These are phyloP conservation scores for Hoplostethus mediterraneus DNA, from an alignment of 2,797 vertebrate species.

Conservation along the genomic window DNA sequence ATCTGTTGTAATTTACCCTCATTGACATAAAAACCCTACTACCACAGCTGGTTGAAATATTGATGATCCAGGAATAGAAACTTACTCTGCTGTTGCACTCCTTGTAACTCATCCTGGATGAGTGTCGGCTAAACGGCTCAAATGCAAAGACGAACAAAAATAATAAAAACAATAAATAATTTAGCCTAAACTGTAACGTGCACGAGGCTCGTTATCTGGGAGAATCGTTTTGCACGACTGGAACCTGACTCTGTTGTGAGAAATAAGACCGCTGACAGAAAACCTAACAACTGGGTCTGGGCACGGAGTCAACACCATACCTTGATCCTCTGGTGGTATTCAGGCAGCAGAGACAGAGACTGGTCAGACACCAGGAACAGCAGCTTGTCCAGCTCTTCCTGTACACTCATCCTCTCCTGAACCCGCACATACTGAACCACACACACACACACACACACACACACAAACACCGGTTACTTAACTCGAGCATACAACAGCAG, in stretches of 20 bases:
- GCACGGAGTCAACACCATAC: constrained; percentile 60
- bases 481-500: constrained; percentile 8
- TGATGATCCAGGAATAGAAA: too few relatives aligned
- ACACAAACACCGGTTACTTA: constrained; percentile 50
- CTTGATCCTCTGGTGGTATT: constrained; percentile 92
- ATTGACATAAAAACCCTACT: not conserved
- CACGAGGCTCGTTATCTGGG: too few relatives aligned
- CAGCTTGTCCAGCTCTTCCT: constrained; percentile 89
- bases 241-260: not conserved
- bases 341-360: constrained; percentile 89
- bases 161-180: too few relatives aligned
- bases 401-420: constrained; percentile 84
- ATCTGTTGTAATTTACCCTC: too few relatives aligned
- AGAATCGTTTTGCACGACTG: not conserved
- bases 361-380: constrained; percentile 90
- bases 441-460: constrained; percentile 28
- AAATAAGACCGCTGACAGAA: not conserved
- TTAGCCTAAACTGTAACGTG: too few relatives aligned
- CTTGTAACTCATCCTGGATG: too few relatives aligned
- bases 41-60: not conserved
- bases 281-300: not conserved
- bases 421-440: constrained; percentile 85
- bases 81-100: too few relatives aligned
- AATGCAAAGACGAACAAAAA: too few relatives aligned
- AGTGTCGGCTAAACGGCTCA: too few relatives aligned